Conservation (phyloP, 2,797 vertebrate species). For the Mionectes olivaceus region DNA sequence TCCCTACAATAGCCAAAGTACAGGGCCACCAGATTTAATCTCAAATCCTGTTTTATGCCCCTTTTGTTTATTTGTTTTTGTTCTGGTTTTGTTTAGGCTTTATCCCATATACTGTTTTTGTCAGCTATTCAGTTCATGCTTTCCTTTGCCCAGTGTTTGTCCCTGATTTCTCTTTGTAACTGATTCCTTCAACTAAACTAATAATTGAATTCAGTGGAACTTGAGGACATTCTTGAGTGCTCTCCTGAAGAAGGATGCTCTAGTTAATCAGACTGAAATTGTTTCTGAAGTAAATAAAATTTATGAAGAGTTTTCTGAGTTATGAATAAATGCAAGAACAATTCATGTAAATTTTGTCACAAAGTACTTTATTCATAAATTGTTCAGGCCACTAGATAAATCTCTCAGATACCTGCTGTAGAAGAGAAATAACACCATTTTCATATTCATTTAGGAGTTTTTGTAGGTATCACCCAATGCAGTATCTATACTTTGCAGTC, state of each 20-base stretch:
- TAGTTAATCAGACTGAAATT: slow-evolving; percentile 35
- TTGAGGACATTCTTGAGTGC: background rate
- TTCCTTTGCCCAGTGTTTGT: background rate
- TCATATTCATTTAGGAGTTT: background rate
- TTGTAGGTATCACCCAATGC: background rate
- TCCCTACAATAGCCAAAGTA: background rate
- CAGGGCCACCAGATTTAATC: background rate
- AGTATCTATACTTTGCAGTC: background rate
- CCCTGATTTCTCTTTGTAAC: background rate
- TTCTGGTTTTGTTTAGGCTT: background rate
- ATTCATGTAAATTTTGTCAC: slow-evolving; percentile 6
- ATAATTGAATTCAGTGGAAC: background rate
- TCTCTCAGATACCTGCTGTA: background rate
- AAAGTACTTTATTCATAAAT: background rate
- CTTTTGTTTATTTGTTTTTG: background rate
- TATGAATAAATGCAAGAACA: background rate
- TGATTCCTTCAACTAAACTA: slow-evolving; percentile 6
- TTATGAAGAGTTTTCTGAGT: slow-evolving; percentile 23
- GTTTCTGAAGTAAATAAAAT: slow-evolving; percentile 33
- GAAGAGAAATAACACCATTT: background rate
- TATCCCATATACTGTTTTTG: background rate
- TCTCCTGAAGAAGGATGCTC: slow-evolving; percentile 44
- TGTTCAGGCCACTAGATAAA: background rate
- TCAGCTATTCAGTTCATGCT: background rate
- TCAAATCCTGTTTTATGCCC: background rate